Evolutionary conservation across 2,888 invertebrate species (phyloP).

Genomic region (Agrotis puta): DNA sequence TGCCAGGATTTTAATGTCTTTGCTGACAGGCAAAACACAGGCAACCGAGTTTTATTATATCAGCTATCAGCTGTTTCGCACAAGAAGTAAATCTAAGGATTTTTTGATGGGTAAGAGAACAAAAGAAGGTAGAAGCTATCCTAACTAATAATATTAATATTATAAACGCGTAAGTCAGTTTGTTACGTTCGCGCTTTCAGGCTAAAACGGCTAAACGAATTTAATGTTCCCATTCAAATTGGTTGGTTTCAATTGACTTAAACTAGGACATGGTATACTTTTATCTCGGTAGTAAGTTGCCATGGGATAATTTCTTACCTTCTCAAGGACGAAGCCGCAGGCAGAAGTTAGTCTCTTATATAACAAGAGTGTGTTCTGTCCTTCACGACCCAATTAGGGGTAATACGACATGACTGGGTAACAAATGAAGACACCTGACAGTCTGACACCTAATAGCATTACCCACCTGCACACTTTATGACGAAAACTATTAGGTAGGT

Average conservation of each 20-base stretch:
- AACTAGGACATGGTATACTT: no score
- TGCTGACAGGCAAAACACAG: neutral
- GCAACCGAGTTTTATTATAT: neutral
- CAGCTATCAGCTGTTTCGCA: neutral
- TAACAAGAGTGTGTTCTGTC: slow-evolving; percentile 55
- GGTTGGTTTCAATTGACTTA: no score
- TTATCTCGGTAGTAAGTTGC: no score
- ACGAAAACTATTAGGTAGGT: slow-evolving; percentile 21
- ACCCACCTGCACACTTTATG: slow-evolving; percentile 61
- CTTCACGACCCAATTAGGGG: slow-evolving; percentile 78
- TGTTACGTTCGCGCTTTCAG: no score
- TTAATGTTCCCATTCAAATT: no score
- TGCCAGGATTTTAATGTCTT: neutral
- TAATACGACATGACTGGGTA: slow-evolving; percentile 75
- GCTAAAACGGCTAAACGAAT: no score
- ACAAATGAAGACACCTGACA: slow-evolving; percentile 83
- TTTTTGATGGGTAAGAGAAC: no score
- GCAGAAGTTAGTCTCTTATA: slow-evolving; percentile 23
- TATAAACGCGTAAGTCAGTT: no score
- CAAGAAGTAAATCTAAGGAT: neutral
- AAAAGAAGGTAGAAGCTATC: no score
- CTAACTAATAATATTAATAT: no score
- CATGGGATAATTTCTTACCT: no score
- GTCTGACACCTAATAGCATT: slow-evolving; percentile 77
- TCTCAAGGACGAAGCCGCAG: no score